Evolutionary conservation across 2,113 vertebrate species (phyloP).

Genomic region (Cyphomyrus discorhynchus): DNA sequence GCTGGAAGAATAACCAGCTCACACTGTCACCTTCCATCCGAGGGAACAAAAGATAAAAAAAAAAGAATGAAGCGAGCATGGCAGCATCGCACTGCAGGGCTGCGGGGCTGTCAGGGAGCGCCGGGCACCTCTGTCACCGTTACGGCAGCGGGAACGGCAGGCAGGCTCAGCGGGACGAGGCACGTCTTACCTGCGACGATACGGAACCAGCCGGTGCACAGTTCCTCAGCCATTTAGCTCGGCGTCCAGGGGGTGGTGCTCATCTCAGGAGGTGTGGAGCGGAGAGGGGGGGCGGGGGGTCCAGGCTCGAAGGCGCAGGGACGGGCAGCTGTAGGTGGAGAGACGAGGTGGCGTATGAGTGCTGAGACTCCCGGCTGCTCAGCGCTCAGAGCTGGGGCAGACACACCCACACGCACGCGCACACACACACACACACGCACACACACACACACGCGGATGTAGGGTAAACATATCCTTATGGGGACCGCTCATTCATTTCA

Average conservation of each 20-base stretch:
- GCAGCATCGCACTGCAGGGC: neutral
- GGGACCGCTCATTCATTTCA: too few relatives aligned
- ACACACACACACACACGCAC: neutral
- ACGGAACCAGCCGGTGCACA: constrained; percentile 48
- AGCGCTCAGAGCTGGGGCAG: neutral
- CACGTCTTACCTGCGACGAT: constrained; percentile 47
- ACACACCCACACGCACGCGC: constrained; percentile 7
- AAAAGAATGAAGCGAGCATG: neutral
- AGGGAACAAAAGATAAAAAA: neutral
- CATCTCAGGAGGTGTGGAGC: constrained; percentile 12
- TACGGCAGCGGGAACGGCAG: neutral
- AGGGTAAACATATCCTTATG: too few relatives aligned
- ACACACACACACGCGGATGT: too few relatives aligned
- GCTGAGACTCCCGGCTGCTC: neutral
- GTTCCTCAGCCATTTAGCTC: constrained; percentile 48
- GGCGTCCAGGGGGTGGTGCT: constrained; percentile 23
- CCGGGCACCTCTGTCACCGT: neutral
- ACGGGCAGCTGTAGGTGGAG: constrained; percentile 1
- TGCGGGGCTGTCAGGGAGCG: neutral
- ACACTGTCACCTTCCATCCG: neutral
- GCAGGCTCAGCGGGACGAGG: neutral
- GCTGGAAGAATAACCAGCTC: neutral
- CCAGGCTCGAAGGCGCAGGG: neutral
- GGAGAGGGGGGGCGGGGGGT: too few relatives aligned
- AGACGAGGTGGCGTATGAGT: neutral